Conservation (phyloP, 2,113 vertebrate genomes). For the Ornithorhynchus anatinus region DNA sequence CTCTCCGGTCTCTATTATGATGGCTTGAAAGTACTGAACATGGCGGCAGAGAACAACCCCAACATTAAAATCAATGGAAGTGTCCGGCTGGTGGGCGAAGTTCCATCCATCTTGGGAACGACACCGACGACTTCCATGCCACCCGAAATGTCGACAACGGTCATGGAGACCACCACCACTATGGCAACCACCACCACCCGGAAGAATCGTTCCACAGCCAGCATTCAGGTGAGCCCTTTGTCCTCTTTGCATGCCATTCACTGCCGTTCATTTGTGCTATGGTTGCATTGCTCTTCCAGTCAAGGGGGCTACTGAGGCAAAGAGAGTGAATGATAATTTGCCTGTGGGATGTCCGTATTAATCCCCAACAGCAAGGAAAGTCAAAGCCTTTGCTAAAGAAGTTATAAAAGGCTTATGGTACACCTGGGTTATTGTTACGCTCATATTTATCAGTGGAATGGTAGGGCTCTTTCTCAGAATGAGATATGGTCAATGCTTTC, state of each 20-base stretch:
- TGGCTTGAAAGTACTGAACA: conserved; percentile 95
- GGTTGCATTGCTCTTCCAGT: not conserved
- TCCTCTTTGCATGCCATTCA: not conserved
- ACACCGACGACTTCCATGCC: conserved; percentile 91
- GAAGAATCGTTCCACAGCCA: conserved; percentile 91
- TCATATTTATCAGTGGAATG: conserved; percentile 21
- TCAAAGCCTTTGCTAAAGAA: conserved; percentile 1
- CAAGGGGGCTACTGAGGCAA: not conserved
- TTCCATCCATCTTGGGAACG: conserved; percentile 85
- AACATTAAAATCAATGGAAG: conserved; percentile 97
- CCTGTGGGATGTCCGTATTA: not conserved
- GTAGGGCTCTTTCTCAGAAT: conserved; percentile 44
- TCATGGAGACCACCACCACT: conserved; percentile 96
- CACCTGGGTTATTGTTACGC: conserved; percentile 24
- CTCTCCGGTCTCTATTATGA: conserved; percentile 98
- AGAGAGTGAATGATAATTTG: not conserved
- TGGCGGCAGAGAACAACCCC: conserved; percentile 92
- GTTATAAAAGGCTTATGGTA: conserved; percentile 1
- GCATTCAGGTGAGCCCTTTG: conserved; percentile 82
- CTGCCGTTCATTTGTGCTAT: not conserved
- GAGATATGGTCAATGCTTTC: conserved; percentile 26
- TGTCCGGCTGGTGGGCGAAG: conserved; percentile 92
- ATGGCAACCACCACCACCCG: conserved; percentile 95
- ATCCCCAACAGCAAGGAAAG: not conserved
- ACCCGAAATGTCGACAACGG: conserved; percentile 96